These are phyloP conservation scores for Sitophilus oryzae DNA, from an alignment of 1,140 invertebrate species.

Conservation along the genomic window DNA sequence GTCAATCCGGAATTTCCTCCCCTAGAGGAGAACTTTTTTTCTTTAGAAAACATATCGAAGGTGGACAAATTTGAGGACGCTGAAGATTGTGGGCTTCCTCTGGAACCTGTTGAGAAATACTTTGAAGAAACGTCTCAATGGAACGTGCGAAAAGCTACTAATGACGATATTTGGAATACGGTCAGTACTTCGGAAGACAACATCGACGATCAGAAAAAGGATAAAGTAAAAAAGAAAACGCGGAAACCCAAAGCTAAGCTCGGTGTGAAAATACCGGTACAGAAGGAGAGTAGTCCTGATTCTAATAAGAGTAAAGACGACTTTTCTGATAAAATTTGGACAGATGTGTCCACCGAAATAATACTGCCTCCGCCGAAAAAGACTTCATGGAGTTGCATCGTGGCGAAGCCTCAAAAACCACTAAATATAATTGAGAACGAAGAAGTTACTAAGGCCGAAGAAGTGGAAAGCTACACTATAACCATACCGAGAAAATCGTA, in stretches of 20 bases:
- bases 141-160: not conserved
- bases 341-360: constrained; percentile 11
- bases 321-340: not conserved
- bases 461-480: constrained; percentile 26
- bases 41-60: constrained; percentile 22
- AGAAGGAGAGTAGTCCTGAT: constrained; percentile 22
- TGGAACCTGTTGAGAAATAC: constrained; percentile 8
- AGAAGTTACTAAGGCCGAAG: constrained; percentile 16
- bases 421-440: constrained; percentile 14
- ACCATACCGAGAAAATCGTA: constrained; percentile 23
- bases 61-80: constrained; percentile 31
- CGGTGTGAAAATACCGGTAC: constrained; percentile 36
- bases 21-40: constrained; percentile 27
- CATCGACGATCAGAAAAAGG: constrained; percentile 25
- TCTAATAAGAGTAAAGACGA: constrained; percentile 15
- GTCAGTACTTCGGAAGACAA: constrained; percentile 33
- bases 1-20: constrained; percentile 21
- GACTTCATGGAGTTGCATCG: constrained; percentile 36
- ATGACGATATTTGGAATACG: constrained; percentile 10
- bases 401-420: constrained; percentile 23
- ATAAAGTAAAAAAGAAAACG: constrained; percentile 27
- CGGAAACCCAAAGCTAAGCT: constrained; percentile 41
- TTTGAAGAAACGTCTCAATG: constrained; percentile 8
- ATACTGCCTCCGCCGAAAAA: constrained; percentile 28
- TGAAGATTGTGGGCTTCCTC: constrained; percentile 21